These are phyloP conservation scores for Zonotrichia leucophrys DNA, from an alignment of 2,113 vertebrate genomes.

Conservation along the genomic window DNA sequence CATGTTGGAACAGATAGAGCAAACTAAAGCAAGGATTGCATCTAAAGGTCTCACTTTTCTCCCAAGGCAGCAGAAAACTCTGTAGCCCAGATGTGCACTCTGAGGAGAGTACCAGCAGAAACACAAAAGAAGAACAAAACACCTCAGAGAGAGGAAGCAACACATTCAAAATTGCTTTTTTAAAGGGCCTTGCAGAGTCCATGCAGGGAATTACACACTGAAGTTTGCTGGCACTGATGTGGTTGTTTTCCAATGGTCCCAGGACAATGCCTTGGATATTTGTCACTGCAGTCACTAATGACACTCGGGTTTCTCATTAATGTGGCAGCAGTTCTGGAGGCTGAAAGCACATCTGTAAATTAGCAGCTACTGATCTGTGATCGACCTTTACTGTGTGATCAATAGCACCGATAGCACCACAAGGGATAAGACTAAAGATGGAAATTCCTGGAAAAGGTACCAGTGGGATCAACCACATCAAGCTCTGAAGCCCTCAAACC, in stretches of 20 bases:
- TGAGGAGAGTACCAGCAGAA: not conserved
- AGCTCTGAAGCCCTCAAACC: not conserved
- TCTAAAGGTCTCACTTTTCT: not conserved
- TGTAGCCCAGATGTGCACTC: not conserved
- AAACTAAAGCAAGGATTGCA: not conserved
- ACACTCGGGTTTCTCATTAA: not conserved
- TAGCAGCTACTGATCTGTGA: not conserved
- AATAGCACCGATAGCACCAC: not conserved
- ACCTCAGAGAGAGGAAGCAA: not conserved
- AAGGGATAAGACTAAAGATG: not conserved
- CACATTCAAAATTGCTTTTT: not conserved
- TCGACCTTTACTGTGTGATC: not conserved
- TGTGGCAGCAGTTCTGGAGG: not conserved
- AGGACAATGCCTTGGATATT: not conserved
- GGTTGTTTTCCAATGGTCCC: not conserved
- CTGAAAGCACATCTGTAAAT: not conserved
- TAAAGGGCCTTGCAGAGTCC: not conserved
- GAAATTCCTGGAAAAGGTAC: not conserved
- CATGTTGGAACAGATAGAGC: not conserved
- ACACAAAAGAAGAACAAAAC: not conserved
- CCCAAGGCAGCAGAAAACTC: not conserved
- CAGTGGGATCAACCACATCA: not conserved
- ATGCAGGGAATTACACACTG: fast-evolving
- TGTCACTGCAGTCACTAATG: not conserved
- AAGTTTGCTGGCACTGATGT: not conserved